Conservation (phyloP, 2,797 vertebrate genomes). For the Hippocampus kuda region DNA sequence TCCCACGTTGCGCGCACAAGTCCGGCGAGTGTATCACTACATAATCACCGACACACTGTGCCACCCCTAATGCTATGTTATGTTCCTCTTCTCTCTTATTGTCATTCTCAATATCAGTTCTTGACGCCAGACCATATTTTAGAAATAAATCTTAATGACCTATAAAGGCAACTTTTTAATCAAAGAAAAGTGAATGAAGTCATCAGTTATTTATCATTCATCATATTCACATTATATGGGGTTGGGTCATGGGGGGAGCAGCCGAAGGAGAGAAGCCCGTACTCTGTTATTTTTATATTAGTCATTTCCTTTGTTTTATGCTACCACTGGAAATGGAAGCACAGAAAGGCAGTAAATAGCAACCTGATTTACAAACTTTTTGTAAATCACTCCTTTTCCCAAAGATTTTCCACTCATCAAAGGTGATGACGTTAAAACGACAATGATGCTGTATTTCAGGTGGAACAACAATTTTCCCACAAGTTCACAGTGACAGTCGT, state of each 20-base stretch:
- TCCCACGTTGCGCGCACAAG: too few species aligned
- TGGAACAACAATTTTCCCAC: conserved; percentile 94
- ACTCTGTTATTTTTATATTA: background rate
- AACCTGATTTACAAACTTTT: background rate
- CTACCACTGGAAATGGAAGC: background rate
- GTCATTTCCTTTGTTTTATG: background rate
- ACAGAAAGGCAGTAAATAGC: background rate
- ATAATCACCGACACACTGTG: too few species aligned
- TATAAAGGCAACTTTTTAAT: too few species aligned
- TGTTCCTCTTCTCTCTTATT: too few species aligned
- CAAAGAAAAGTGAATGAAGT: too few species aligned
- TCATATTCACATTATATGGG: too few species aligned
- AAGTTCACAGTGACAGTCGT: conserved; percentile 80
- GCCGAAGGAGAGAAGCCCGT: too few species aligned
- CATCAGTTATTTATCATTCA: too few species aligned
- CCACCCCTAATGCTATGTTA: too few species aligned
- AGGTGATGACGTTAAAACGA: background rate
- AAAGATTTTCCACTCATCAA: background rate
- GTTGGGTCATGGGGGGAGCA: too few species aligned
- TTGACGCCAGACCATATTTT: background rate
- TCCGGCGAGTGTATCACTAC: too few species aligned
- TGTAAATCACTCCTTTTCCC: background rate
- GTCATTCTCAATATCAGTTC: background rate
- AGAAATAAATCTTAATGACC: too few species aligned
- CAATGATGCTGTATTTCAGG: conserved; percentile 64